Evolutionary conservation across 2,113 vertebrate genomes (phyloP).

Genomic region (Chloropsis cyanopogon): DNA sequence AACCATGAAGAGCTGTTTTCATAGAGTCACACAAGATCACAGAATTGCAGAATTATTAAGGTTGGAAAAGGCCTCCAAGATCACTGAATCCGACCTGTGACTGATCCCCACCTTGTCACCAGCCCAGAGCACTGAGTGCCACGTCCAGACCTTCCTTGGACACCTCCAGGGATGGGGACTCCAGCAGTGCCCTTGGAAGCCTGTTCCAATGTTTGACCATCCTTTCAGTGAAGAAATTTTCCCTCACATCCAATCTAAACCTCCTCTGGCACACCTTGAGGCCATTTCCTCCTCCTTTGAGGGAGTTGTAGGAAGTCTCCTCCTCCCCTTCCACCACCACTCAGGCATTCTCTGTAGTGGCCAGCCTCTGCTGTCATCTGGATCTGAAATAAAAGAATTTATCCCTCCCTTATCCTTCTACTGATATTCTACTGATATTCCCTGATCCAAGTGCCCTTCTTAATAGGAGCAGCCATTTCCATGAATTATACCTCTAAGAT

Average conservation of each 20-base stretch:
- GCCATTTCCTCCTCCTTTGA: background rate
- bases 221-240: background rate
- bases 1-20: background rate
- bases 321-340: background rate
- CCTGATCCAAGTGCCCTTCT: background rate
- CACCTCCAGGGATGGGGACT: background rate
- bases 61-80: background rate
- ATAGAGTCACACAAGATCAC: background rate
- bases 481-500: background rate
- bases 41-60: accelerated
- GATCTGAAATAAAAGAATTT: background rate
- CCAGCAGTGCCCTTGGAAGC: background rate
- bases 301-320: background rate
- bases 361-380: background rate
- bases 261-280: background rate
- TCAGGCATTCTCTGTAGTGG: background rate
- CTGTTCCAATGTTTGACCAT: accelerated
- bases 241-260: accelerated
- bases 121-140: background rate
- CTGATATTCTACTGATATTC: too few species aligned
- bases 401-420: background rate
- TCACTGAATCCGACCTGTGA: accelerated
- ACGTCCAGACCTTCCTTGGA: accelerated
- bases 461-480: background rate
- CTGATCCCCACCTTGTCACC: accelerated